phyloP scores from a whole-genome alignment of 2,797 vertebrate species.

The Pelobates cultripes region DNA sequence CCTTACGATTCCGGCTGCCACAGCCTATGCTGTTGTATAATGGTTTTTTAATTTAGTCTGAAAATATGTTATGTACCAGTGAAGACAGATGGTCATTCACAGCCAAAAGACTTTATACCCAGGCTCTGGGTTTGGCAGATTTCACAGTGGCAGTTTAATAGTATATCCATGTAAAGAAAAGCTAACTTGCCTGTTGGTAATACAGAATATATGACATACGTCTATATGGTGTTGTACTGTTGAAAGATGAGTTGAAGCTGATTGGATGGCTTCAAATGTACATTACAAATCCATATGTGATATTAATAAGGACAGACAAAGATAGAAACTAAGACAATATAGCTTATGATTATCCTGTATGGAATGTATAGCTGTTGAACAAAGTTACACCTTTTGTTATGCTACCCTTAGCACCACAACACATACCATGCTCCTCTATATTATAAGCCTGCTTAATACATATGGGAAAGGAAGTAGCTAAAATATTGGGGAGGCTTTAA shows the following conservation, averaged over 20 bases:
- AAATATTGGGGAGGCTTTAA: too few relatives aligned
- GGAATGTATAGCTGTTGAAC: too few relatives aligned
- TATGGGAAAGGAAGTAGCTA: too few relatives aligned
- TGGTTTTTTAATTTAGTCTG: constrained; percentile 48
- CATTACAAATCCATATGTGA: constrained; percentile 16
- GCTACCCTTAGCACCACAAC: too few relatives aligned
- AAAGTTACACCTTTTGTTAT: too few relatives aligned
- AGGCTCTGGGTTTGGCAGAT: constrained; percentile 24
- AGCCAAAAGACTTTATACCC: constrained; percentile 14
- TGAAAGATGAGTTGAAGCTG: neutral
- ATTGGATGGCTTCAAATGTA: neutral
- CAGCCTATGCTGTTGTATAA: constrained; percentile 22
- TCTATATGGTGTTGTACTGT: neutral
- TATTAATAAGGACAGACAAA: too few relatives aligned
- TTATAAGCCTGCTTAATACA: too few relatives aligned
- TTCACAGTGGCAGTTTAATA: constrained; percentile 1
- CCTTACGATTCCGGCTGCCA: constrained; percentile 19
- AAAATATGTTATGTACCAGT: constrained; percentile 47
- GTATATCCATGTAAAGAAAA: neutral
- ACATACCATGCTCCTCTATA: too few relatives aligned
- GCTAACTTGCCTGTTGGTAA: neutral
- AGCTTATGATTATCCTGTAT: too few relatives aligned
- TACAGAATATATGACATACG: neutral
- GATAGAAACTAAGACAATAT: too few relatives aligned
- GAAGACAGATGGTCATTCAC: constrained; percentile 44